Conservation (phyloP, 2,888 invertebrate genomes). For the Pachycephus smyrnensis region DNA sequence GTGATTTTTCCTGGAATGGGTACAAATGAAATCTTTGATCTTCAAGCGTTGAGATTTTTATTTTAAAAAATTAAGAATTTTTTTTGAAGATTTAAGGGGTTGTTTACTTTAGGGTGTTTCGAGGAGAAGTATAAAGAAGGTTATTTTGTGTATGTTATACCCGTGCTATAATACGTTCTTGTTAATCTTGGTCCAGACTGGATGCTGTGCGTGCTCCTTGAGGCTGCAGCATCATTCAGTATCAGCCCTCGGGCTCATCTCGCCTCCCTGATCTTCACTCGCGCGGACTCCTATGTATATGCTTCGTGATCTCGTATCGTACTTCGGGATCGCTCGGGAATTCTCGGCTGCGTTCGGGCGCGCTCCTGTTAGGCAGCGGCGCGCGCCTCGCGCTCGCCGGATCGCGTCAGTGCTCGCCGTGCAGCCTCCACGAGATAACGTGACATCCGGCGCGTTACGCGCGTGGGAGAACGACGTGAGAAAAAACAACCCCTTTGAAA, state of each 20-base stretch:
- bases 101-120: background rate
- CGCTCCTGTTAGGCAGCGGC: slow-evolving; percentile 29
- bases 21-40: background rate
- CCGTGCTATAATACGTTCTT: background rate
- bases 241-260: slow-evolving; percentile 1
- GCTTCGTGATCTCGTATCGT: background rate
- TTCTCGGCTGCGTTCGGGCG: slow-evolving; percentile 46
- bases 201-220: background rate
- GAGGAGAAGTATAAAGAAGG: background rate
- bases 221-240: background rate
- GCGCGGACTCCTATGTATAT: background rate
- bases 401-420: slow-evolving; percentile 47
- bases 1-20: background rate
- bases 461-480: slow-evolving; percentile 2
- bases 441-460: slow-evolving; percentile 14
- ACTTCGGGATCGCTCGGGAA: slow-evolving; percentile 39
- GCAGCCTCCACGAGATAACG: slow-evolving; percentile 39
- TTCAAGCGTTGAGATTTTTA: background rate
- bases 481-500: background rate
- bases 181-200: background rate
- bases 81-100: too few relatives aligned
- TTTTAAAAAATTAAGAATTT: too few relatives aligned
- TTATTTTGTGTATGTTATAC: background rate
- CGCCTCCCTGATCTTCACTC: slow-evolving; percentile 13
- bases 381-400: slow-evolving; percentile 52